phyloP scores from a whole-genome alignment of 2,888 invertebrate species.

The Lochmaea capreae region DNA sequence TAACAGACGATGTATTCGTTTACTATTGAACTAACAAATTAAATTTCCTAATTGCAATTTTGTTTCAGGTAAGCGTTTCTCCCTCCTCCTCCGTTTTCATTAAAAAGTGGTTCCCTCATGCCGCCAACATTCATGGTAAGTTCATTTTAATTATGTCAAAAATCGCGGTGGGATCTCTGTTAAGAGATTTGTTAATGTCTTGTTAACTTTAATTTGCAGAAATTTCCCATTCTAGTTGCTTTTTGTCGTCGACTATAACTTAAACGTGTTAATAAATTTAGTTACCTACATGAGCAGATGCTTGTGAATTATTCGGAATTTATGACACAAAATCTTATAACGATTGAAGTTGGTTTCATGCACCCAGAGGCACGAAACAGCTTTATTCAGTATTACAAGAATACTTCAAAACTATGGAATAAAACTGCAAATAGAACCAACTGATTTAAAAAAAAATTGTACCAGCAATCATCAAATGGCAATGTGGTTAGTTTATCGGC shows the following conservation, averaged over 20 bases:
- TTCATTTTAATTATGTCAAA: slow-evolving; percentile 34
- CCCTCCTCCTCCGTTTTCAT: background rate
- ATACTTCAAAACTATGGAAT: too few relatives aligned
- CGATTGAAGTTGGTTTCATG: too few relatives aligned
- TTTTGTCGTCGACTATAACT: slow-evolving; percentile 2
- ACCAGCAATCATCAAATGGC: too few relatives aligned
- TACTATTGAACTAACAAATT: background rate
- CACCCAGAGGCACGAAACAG: background rate
- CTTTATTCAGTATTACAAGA: too few relatives aligned
- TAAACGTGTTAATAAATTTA: slow-evolving; percentile 12
- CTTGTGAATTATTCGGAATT: background rate
- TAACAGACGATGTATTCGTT: background rate
- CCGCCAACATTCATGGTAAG: slow-evolving; percentile 12
- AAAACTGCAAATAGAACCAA: too few relatives aligned
- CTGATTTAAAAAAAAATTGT: too few relatives aligned
- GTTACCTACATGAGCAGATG: background rate
- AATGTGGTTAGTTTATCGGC: too few relatives aligned
- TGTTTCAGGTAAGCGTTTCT: slow-evolving; percentile 29
- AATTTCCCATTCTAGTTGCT: background rate
- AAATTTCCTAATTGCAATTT: slow-evolving; percentile 8
- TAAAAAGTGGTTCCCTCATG: background rate
- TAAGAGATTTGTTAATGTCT: slow-evolving; percentile 26
- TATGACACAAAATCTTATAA: background rate
- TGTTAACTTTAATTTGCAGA: slow-evolving; percentile 25
- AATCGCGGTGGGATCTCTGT: slow-evolving; percentile 20